Evolutionary conservation across 2,113 vertebrate species (phyloP).

Genomic region (Buteo buteo): DNA sequence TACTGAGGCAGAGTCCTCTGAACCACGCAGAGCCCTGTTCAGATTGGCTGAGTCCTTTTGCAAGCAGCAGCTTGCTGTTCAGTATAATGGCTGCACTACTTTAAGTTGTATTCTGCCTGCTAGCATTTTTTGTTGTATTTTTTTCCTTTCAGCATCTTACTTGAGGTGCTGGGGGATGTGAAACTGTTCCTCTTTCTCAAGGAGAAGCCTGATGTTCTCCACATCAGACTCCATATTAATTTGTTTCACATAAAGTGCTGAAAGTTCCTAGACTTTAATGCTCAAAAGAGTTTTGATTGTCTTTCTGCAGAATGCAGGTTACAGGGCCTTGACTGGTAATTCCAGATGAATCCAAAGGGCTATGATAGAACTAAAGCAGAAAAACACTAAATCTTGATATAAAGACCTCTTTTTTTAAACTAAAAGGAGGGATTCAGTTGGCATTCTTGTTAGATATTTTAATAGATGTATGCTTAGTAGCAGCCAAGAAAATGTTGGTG

Average conservation of each 20-base stretch:
- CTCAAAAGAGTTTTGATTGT: background rate
- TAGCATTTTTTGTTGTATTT: background rate
- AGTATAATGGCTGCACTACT: background rate
- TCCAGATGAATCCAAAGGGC: background rate
- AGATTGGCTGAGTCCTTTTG: background rate
- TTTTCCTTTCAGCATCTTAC: background rate
- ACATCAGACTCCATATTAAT: background rate
- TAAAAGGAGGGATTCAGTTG: background rate
- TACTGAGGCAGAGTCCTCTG: background rate
- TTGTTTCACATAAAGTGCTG: background rate
- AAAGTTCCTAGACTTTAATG: background rate
- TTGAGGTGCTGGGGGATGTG: background rate
- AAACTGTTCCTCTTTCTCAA: background rate
- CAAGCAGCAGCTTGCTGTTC: background rate
- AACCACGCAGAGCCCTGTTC: background rate
- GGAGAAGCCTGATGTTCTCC: background rate
- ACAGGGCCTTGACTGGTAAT: background rate
- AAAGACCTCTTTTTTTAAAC: background rate
- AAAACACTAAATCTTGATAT: background rate
- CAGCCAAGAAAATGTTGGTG: background rate
- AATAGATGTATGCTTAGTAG: background rate
- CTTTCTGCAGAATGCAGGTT: background rate
- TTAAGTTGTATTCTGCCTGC: background rate
- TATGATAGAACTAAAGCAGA: background rate
- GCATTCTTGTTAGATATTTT: background rate